These are phyloP conservation scores for Parazoanthus atlanticus DNA, from an alignment of 92 coral and sea anemone species.

Conservation along the genomic window DNA sequence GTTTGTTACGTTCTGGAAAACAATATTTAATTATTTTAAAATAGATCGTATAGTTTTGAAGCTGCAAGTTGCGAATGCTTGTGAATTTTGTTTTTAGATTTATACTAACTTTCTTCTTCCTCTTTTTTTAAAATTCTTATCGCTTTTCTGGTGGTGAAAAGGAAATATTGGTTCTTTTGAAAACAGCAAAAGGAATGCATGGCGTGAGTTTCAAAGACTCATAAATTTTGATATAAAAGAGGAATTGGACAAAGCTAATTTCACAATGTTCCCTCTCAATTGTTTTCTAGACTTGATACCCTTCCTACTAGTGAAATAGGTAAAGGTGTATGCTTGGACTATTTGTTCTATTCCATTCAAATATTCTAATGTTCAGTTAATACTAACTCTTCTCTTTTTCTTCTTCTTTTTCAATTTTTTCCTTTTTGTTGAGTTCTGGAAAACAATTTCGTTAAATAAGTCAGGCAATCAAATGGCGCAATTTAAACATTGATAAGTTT, in stretches of 20 bases:
- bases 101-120: slow-evolving; percentile 30
- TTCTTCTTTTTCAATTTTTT: slow-evolving; percentile 2
- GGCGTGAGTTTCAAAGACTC: neutral
- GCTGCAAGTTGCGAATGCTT: neutral
- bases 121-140: slow-evolving; percentile 1
- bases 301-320: neutral
- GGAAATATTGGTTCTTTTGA: neutral
- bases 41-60: neutral
- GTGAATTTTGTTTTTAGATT: neutral
- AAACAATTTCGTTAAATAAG: neutral
- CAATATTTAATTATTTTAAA: neutral
- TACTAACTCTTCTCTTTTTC: neutral
- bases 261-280: neutral
- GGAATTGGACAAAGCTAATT: neutral
- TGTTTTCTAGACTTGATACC: neutral
- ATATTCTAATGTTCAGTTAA: too few species aligned
- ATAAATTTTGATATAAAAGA: neutral
- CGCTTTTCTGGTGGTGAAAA: neutral
- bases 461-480: neutral
- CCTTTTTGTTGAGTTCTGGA: neutral
- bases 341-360: too few species aligned
- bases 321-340: too few species aligned
- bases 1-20: slow-evolving; percentile 22
- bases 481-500: neutral
- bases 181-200: neutral